Evolutionary conservation across 2,888 invertebrate genomes (phyloP).

Genomic region (Leptinotarsa peninsularis): DNA sequence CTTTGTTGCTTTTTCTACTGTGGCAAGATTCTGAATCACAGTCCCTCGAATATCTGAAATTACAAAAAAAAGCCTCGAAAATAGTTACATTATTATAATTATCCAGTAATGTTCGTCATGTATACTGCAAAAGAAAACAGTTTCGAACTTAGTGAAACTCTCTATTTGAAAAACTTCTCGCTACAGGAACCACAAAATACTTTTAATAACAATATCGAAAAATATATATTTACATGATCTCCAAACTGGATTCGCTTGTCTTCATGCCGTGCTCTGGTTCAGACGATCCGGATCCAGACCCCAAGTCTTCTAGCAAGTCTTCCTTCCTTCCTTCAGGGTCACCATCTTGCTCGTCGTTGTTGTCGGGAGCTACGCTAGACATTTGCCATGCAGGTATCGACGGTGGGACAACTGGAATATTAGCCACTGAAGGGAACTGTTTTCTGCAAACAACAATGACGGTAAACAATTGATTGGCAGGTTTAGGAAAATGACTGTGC

Average conservation of each 20-base stretch:
- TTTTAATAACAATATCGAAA: not conserved
- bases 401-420: constrained; percentile 72
- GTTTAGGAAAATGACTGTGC: no score
- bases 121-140: constrained; percentile 36
- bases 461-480: not conserved
- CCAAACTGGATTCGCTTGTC: constrained; percentile 81
- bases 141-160: not conserved
- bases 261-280: constrained; percentile 81
- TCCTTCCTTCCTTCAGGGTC: constrained; percentile 69
- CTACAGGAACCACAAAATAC: no score
- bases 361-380: constrained; percentile 70
- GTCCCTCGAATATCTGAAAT: constrained; percentile 56
- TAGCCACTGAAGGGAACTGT: constrained; percentile 80
- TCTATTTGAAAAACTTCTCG: not conserved
- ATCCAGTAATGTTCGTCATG: constrained; percentile 33
- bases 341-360: constrained; percentile 63
- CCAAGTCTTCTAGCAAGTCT: constrained; percentile 66
- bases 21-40: constrained; percentile 55
- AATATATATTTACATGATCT: constrained; percentile 73
- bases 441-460: constrained; percentile 68
- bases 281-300: constrained; percentile 74
- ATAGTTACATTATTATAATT: not conserved
- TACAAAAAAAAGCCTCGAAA: constrained; percentile 21
- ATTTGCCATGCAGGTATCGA: constrained; percentile 88
- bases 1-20: constrained; percentile 54